Evolutionary conservation across 2,797 vertebrate genomes (phyloP), one percentile per base, ranked within the genome.

Genomic region (Lepilemur septentrionalis): DNA sequence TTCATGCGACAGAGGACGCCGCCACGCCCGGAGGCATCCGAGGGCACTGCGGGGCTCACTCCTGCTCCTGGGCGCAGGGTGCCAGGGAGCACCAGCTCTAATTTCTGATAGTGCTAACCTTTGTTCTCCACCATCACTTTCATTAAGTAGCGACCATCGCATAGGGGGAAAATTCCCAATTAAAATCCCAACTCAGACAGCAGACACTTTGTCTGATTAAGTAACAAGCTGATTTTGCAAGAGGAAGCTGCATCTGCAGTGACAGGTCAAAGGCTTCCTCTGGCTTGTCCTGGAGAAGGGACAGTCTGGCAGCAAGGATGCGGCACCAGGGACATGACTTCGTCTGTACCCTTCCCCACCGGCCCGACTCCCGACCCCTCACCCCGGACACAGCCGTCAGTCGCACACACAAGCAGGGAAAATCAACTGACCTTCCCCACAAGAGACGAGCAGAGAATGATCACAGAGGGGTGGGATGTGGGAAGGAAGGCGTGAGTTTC

Each of bases 201-300:
- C 80, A 89, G 95, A 84, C 94, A 89, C 91, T 94, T 70, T 0
- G 18, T 73, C 94, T 90, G 94, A 94, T 95, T 57, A 96, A 87
- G 61, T 41, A 43, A 89, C 55, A 76, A 52, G 87, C 96, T 93
- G 87, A 79, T 88, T 92, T 85, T 90, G 35, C n/a, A n/a, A 14
- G 38, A 50, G 70, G 83, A 93, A 55, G 59, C 1, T 0, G 7
- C 22, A 38, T 23, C 25, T 0, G 41, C 72, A 50, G 65, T 35
- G 0, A 2, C 0, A 0, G 69, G 65, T 63, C 96, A 84, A 90
- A 30, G 81, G 87, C 72, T 90, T 75, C 32, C 17, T 32, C 46
- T 38, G 1, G 12, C 0, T 20, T 22, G 41, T 28, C 48, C 48
- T 28, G 17, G 3, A 25, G 92, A 50, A 63, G 23, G 65, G 25